Evolutionary conservation across 2,797 vertebrate species (phyloP).

Genomic region (Glossophaga mutica): DNA sequence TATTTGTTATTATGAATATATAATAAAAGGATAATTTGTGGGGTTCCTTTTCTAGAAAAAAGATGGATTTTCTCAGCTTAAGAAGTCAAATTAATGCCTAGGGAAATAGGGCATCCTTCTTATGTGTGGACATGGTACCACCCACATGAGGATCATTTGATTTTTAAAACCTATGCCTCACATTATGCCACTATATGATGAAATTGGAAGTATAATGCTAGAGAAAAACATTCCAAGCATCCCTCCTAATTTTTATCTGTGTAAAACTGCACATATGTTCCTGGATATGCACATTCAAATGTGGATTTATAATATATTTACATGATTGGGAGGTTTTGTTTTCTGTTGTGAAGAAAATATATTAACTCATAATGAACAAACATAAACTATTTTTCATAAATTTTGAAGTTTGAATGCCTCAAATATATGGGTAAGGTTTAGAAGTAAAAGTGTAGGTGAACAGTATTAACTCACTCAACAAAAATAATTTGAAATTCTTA

Average conservation of each 20-base stretch:
- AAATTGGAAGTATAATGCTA: neutral
- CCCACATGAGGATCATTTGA: conserved; percentile 51
- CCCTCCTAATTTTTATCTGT: neutral
- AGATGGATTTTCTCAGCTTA: conserved; percentile 52
- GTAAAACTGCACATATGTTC: neutral
- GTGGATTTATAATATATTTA: neutral
- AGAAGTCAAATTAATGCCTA: conserved; percentile 73
- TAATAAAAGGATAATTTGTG: conserved; percentile 74
- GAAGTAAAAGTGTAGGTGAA: neutral
- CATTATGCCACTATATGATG: neutral
- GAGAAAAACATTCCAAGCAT: neutral
- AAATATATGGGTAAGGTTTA: neutral
- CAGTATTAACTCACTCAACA: neutral
- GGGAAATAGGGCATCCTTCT: conserved; percentile 72
- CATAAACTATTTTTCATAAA: neutral
- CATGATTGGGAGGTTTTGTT: neutral
- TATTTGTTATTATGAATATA: conserved; percentile 76
- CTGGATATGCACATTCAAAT: neutral
- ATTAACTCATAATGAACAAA: neutral
- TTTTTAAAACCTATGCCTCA: conserved; percentile 50
- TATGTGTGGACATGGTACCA: conserved; percentile 40
- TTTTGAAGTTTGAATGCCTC: neutral
- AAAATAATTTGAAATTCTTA: neutral
- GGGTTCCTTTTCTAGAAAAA: conserved; percentile 41
- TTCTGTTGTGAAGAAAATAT: neutral